phyloP scores from a whole-genome alignment of 1,140 invertebrate species.

The Drosophila trapezifrons region DNA sequence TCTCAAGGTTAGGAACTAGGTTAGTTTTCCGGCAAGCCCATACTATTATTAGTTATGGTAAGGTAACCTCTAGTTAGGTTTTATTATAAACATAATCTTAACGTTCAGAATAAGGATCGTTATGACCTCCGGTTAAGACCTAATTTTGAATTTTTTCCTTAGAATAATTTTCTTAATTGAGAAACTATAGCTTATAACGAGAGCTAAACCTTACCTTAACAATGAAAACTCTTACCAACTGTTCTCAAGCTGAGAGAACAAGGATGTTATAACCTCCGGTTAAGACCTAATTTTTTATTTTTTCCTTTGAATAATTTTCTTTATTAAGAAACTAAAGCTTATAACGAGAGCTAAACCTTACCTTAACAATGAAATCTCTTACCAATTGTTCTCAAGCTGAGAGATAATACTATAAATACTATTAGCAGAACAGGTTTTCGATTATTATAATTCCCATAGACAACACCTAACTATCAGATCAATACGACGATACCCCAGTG shows the following conservation, averaged over 20 bases:
- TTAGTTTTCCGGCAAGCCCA: too few species aligned
- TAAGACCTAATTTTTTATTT: rapidly evolving
- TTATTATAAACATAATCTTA: too few species aligned
- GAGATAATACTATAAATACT: neutral
- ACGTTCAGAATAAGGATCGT: rapidly evolving
- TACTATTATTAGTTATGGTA: too few species aligned
- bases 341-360: neutral
- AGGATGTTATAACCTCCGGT: neutral
- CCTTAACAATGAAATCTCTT: neutral
- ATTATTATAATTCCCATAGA: neutral
- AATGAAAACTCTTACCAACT: too few species aligned
- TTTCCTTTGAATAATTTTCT: too few species aligned
- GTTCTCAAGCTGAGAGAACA: too few species aligned
- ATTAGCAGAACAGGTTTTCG: neutral
- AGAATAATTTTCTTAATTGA: neutral
- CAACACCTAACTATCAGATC: constrained; percentile 15
- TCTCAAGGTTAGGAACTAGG: too few species aligned
- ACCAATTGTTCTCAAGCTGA: neutral
- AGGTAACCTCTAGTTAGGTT: too few species aligned
- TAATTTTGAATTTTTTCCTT: too few species aligned
- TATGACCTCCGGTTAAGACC: neutral
- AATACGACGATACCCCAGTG: constrained; percentile 1
- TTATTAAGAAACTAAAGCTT: neutral
- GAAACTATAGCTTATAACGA: too few species aligned
- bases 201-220: too few species aligned